Evolutionary conservation across 1,140 invertebrate species (phyloP), one percentile per base, ranked within the genome.

Genomic region (Grapholita molesta): DNA sequence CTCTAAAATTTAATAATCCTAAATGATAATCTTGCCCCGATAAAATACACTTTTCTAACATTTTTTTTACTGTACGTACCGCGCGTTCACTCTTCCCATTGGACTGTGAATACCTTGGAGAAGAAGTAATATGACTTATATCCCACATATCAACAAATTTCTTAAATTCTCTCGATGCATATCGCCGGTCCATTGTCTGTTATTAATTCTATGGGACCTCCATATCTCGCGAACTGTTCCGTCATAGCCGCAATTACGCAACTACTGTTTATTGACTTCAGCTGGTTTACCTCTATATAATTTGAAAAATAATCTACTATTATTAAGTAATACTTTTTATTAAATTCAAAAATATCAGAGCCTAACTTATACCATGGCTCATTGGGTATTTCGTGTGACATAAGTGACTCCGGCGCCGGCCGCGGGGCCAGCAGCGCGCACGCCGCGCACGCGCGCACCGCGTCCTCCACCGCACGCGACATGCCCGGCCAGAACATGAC

Each of bases 401-500:
- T 3, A 18, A 67, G 12, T 0, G 42, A 42, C 28, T 67, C 66
- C 18, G 21, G 38, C 23, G 23, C 23, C 24, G 38, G 53, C 75
- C 71, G 18, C 77, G 42, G 52, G 64, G n/a, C n/a, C n/a, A n/a
- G n/a, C n/a, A n/a, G n/a, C 77, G 72, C 70, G 64, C 79, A 84
- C 21, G 53, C 65, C 1, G 9, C 61, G 68, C 81, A 86, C 23
- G 66, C 64, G n/a, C 55, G 38, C 11, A 86, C 73, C 11, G 38
- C 64, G 5, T 32, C 21, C 23, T 69, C 67, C 6, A 69, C 35
- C 32, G 38, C 67, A n/a, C 57, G 33, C 32, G 67, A 61, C 67
- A 69, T 35, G 18, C 67, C 55, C 53, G 53, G 53, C 67, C 67
- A 69, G 57, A 69, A 69, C 55, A 69, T 69, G 32, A 69, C 67